Evolutionary conservation across 2,888 invertebrate species (phyloP), one percentile per base, ranked within the genome.

Genomic region (Venustoraphidia nigricollis): DNA sequence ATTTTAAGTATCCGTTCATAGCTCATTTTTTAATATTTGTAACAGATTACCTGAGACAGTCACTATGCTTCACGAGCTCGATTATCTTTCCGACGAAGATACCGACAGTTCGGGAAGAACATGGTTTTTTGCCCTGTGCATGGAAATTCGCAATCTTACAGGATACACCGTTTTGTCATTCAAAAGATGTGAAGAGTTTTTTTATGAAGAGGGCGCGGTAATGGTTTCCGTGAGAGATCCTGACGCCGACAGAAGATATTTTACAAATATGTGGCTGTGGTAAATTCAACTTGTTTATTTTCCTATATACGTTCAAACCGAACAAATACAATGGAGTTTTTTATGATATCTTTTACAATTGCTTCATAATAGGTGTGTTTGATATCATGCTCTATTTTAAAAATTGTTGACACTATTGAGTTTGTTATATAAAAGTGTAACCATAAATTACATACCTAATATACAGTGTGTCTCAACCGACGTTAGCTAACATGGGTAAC

Each of bases 221-320:
- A 57, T 70, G 50, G 54, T 64, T 5, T 63, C 62, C 35, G 47
- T 70, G 0, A 64, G 68, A 51, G 71, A 74, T 51, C 68, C 71
- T 0, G 71, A 73, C 50, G 72, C 76, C 0, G 71, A 72, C 47
- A 70, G 64, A 58, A 66, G 75, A 57, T 75, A 75, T 55, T 71
- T 72, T 50, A 69, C 70, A 8, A 65, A 65, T 42, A 73, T 78
- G 70, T 79, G 79, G 79, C 64, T 79, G 34, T 71, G 78, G 79
- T 77, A 62, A 51, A 48, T 44, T 13, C 36, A 34, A 13, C 34
- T 14, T 13, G 10, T 36, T 36, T 46, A 9, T 13, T 45, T 37
- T 45, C 10, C 35, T n/a, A n/a, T n/a, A n/a, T n/a, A n/a, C n/a
- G n/a, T n/a, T n/a, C n/a, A n/a, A n/a, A n/a, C n/a, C n/a, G n/a